Percentiles rank a stretch among this genome's conserved stretches.
Evolutionary conservation across 2,113 vertebrate species (phyloP).

Genomic region (Dolichotis patagonum): DNA sequence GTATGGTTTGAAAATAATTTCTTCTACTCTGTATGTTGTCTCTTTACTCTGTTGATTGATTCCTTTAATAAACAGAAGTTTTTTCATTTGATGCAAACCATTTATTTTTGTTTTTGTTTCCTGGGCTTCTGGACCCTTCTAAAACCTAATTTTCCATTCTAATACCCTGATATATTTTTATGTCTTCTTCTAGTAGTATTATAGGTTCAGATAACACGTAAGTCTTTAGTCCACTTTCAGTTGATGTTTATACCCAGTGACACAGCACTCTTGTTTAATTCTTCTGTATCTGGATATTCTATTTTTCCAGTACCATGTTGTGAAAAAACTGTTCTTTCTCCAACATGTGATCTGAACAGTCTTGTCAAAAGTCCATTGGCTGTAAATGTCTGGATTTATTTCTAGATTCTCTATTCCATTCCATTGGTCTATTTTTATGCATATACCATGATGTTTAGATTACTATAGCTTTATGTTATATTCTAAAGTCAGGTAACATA

Average conservation of each 20-base stretch:
- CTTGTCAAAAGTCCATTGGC: not conserved
- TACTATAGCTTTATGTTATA: not conserved
- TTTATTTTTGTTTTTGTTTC: not conserved
- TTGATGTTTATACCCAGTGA: not conserved
- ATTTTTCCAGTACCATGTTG: not conserved
- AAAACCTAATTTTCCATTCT: not conserved
- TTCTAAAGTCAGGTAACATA: not conserved
- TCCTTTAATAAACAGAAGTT: not conserved
- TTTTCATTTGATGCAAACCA: not conserved
- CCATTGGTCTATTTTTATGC: not conserved
- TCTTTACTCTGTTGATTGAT: not conserved
- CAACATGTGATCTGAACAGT: not conserved
- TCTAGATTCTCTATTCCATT: not conserved
- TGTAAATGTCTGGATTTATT: not conserved
- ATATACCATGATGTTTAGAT: not conserved
- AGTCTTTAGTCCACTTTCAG: not conserved
- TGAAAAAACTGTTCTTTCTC: not conserved
- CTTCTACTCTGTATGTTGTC: not conserved
- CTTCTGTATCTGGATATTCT: not conserved
- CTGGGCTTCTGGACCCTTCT: not conserved
- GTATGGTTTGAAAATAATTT: not conserved
- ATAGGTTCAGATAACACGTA: not conserved
- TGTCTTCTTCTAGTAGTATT: not conserved
- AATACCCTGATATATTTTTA: not conserved
- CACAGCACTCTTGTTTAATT: not conserved